phyloP scores from a whole-genome alignment of 2,113 vertebrate species.

The Montifringilla adamsi region DNA sequence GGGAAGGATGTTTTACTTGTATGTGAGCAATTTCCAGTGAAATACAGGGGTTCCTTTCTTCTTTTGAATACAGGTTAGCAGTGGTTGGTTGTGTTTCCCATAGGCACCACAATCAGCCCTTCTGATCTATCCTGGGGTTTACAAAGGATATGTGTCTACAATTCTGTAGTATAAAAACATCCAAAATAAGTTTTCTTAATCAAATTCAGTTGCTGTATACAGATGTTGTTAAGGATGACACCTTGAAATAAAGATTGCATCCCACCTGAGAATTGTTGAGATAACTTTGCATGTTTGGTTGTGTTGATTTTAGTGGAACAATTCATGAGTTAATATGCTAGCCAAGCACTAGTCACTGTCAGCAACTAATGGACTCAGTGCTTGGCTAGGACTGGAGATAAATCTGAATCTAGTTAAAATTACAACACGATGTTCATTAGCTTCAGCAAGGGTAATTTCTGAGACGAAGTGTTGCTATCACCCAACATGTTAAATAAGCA shows the following conservation, averaged over 20 bases:
- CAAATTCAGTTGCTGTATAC: background rate
- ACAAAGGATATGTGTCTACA: background rate
- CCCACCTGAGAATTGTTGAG: background rate
- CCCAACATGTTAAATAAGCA: conserved; percentile 61
- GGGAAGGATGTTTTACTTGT: background rate
- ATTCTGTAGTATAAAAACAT: background rate
- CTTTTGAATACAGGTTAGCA: background rate
- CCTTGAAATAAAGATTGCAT: background rate
- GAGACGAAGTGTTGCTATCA: conserved; percentile 55
- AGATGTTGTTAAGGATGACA: background rate
- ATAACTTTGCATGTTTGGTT: background rate
- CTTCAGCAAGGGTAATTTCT: conserved; percentile 59
- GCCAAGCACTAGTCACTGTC: conserved; percentile 19
- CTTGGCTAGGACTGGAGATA: conserved; percentile 21
- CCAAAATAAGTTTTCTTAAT: background rate
- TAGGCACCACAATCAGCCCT: background rate
- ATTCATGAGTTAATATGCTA: background rate
- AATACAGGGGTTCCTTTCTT: background rate
- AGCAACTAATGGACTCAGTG: conserved; percentile 18
- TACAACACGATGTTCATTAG: conserved; percentile 65
- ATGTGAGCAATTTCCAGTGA: background rate
- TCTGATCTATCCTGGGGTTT: background rate
- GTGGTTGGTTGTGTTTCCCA: background rate
- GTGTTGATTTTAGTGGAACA: background rate
- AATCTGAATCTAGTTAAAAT: conserved; percentile 63